phyloP scores from a whole-genome alignment of 2,113 vertebrate species.

The Syngnathus typhle region DNA sequence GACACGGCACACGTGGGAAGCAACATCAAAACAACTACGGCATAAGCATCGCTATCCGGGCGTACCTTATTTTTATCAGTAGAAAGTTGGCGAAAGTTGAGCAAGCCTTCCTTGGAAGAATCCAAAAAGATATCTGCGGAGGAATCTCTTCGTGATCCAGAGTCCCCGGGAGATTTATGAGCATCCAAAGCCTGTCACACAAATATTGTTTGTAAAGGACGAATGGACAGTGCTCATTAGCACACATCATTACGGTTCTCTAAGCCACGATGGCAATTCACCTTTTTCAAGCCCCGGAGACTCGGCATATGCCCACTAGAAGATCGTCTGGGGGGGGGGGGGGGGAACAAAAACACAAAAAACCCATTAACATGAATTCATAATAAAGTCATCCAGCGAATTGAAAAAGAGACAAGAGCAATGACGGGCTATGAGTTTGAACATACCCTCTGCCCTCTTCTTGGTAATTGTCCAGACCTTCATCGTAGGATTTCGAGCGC shows the following conservation, averaged over 20 bases:
- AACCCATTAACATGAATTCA: background rate
- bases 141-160: slow-evolving; percentile 84
- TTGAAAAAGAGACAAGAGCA: background rate
- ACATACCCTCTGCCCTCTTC: slow-evolving; percentile 86
- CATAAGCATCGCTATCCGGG: background rate
- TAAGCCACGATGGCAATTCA: slow-evolving; percentile 55
- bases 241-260: background rate
- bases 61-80: slow-evolving; percentile 93
- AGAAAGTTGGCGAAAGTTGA: slow-evolving; percentile 85
- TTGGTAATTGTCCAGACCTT: slow-evolving; percentile 91
- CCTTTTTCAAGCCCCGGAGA: slow-evolving; percentile 84
- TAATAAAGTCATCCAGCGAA: background rate
- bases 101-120: slow-evolving; percentile 87
- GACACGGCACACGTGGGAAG: background rate
- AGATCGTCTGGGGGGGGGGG: slow-evolving; percentile 66
- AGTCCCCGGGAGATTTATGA: slow-evolving; percentile 83
- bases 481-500: slow-evolving; percentile 92
- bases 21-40: background rate
- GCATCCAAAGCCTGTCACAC: slow-evolving; percentile 73
- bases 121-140: slow-evolving; percentile 85
- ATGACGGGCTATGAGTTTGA: background rate
- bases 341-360: background rate
- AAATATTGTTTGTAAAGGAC: slow-evolving; percentile 7
- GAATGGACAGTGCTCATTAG: background rate
- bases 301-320: slow-evolving; percentile 81